Base-by-base conservation (phyloP, 2,797 vertebrate species). In the Peromyscus attwateri region DNA sequence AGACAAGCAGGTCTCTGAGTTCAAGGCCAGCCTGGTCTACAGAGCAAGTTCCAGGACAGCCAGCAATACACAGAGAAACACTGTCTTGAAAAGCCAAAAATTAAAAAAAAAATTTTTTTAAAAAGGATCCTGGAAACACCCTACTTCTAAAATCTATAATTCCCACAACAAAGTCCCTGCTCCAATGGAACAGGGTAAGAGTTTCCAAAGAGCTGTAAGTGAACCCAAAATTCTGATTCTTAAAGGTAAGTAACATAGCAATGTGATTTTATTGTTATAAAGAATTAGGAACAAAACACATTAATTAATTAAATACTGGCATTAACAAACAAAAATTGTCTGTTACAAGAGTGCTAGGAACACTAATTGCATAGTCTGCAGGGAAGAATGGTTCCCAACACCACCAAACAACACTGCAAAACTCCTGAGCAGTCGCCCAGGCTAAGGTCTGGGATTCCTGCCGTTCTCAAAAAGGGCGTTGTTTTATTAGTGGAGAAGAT, bases 261-360 rank as follows among this genome's bases (percentile, higher is more conserved):
- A 9, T 27, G 23, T 16, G 40, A 71, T 46, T 85, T 96, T n/a
- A 91, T 87, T 89, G 57, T 64, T 83, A 87, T 60, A 70, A 81
- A 34, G 19, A 95, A 76, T 70, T 87, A 84, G 14, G 37, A 95
- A 85, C 60, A 73, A 82, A 87, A 75, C 34, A 71, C 37, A 34
- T 66, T 43, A 55, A 27, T 79, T 92, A 75, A 89, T 82, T 64
- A 83, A 94, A 70, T 17, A 1, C 27, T 68, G 73, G 21, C 31
- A 75, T 89, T 83, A n/a, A 91, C n/a, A 89, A 92, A 92, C 49
- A 94, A 82, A 95, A 93, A 64, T 49, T 46, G 43, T 89, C 89
- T 16, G 60, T 46, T 82, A 25, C 7, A 96, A 93, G 60, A 87
- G 25, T 60, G 75, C n/a, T 64, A 52, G 95, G 46, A 93, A 82